Base-by-base conservation (phyloP, 2,113 vertebrate species). In the Turnix velox region DNA sequence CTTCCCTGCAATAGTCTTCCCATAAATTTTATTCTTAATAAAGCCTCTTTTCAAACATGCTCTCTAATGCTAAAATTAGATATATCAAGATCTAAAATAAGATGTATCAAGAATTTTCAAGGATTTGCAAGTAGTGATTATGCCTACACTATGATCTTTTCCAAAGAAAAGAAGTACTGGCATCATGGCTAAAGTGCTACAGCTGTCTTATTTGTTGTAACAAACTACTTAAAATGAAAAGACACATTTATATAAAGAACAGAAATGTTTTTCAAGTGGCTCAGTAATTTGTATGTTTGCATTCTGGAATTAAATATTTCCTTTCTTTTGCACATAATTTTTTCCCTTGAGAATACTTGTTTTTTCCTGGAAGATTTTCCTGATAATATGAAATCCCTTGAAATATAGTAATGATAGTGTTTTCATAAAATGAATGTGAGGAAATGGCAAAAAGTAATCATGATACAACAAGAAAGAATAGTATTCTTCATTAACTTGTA, bases 201-300 rank as follows among this genome's bases (percentile, higher is more conserved):
- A 93, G 79, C 33, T 95, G 79, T 66, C 77, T 52, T 91, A 88
- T 92, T 92, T 54, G 76, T 92, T 94, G 77, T 94, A 94, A 92
- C 87, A 52, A 95, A 86, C 59, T 84, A 65, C 65, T 95, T 96
- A 90, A 92, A 88, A 92, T 88, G 73, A 94, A 90, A 61, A 88
- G 45, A 82, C 49, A 92, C 27, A 75, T 93, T 88, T 94, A n/a
- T 92, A 65, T 12, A 9, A 95, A 92, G 78, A 80, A 73, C n/a
- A 92, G 72, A 87, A 90, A n/a, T 58, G 13, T 90, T 8, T 79
- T 96, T 96, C 85, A 87, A 95, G 90, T 66, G 54, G 48, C n/a
- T 94, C 48, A 77, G 88, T 84, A 94, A 94, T 94, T 87, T 94
- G 45, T 84, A 81, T 46, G 57, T 88, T 94, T 95, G 87, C 61